These are phyloP conservation scores for Eulemur rubriventer DNA, from an alignment of 2,797 vertebrate species.

Conservation along the genomic window DNA sequence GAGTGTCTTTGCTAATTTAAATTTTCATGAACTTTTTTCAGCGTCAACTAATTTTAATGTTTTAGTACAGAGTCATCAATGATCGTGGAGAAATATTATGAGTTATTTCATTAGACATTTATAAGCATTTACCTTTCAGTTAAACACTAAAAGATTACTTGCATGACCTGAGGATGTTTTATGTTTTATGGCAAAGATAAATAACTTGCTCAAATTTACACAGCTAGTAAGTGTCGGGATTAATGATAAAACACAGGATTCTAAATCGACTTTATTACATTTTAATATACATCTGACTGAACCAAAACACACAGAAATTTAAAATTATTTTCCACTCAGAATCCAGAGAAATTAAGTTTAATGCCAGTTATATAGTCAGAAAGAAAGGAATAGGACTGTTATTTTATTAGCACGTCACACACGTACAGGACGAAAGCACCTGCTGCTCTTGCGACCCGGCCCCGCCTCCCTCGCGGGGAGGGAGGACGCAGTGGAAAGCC, in stretches of 20 bases:
- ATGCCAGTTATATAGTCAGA: not conserved
- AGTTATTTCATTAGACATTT: conserved; percentile 36
- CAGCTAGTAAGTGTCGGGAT: not conserved
- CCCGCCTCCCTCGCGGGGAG: not conserved
- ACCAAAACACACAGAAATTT: not conserved
- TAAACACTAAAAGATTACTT: conserved; percentile 53
- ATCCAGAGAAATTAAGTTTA: not conserved
- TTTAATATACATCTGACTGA: not conserved
- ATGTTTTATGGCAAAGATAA: conserved; percentile 39
- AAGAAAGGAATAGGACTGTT: not conserved
- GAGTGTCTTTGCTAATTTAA: not conserved
- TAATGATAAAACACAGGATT: not conserved
- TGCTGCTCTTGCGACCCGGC: rapidly evolving
- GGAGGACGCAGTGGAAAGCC: too few species aligned
- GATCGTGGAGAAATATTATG: not conserved
- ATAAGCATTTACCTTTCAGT: conserved; percentile 47
- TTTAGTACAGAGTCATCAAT: not conserved
- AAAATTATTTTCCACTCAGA: not conserved
- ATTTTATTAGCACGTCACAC: not conserved
- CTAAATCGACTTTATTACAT: not conserved
- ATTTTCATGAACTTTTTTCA: not conserved
- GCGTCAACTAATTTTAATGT: not conserved
- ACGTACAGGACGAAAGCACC: not conserved
- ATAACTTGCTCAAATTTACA: conserved; percentile 24
- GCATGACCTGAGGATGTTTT: conserved; percentile 9